Conservation (phyloP, 2,113 vertebrate genomes). For the Mormyrus iriodes region DNA sequence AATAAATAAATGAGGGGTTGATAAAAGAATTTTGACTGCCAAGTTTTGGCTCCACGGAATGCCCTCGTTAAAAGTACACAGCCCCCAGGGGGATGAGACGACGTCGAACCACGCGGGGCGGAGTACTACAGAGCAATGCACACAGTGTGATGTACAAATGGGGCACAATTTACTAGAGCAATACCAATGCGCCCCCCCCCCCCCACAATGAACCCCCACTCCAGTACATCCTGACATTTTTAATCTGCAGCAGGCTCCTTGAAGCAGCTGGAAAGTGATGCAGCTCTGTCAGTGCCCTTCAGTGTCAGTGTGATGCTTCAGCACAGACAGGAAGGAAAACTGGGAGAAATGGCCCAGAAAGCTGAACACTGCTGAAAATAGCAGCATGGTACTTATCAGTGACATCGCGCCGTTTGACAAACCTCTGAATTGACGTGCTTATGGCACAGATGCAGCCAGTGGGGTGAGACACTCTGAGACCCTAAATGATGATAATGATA, state of each 20-base stretch:
- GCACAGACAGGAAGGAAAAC: background rate
- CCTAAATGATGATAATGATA: background rate
- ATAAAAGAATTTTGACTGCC: background rate
- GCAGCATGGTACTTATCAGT: background rate
- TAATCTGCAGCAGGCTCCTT: slow-evolving; percentile 24
- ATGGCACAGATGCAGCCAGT: background rate
- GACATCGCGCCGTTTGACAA: background rate
- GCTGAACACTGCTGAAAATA: background rate
- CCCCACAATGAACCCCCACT: background rate
- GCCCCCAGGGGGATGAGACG: background rate
- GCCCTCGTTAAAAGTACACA: slow-evolving; percentile 7
- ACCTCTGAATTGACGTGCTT: background rate
- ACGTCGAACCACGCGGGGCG: background rate
- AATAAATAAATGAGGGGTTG: background rate
- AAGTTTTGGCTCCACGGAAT: background rate
- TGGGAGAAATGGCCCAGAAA: slow-evolving; percentile 7
- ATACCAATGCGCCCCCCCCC: background rate
- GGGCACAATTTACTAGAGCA: background rate
- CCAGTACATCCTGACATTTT: slow-evolving; percentile 1
- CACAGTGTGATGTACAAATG: background rate
- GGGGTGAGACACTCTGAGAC: background rate
- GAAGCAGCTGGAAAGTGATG: slow-evolving; percentile 11
- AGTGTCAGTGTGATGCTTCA: slow-evolving; percentile 11
- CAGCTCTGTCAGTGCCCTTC: slow-evolving; percentile 28
- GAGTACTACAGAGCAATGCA: background rate